Conservation (phyloP, 2,113 vertebrate genomes). For the Entomyzon cyanotis region DNA sequence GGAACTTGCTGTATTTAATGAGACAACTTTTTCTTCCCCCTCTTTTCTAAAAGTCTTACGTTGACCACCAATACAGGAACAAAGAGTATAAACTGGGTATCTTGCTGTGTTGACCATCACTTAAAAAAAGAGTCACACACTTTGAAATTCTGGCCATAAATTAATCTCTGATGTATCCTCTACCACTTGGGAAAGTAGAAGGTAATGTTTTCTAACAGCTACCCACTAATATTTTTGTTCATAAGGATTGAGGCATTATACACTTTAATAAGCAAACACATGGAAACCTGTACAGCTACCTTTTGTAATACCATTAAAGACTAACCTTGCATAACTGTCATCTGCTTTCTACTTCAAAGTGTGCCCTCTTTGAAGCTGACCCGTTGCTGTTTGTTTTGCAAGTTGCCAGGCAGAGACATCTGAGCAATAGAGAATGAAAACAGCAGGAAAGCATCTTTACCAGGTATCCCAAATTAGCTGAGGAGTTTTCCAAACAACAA, state of each 20-base stretch:
- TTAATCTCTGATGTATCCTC: not conserved
- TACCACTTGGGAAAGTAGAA: not conserved
- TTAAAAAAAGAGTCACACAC: not conserved
- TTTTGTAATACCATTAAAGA: not conserved
- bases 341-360: not conserved
- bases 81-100: too few species aligned
- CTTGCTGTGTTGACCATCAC: not conserved
- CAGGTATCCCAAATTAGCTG: not conserved
- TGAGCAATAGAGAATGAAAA: not conserved
- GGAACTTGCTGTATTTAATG: not conserved
- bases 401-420: conserved; percentile 8
- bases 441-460: not conserved
- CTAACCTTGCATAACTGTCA: not conserved
- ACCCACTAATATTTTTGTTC: not conserved
- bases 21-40: not conserved
- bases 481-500: not conserved
- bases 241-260: not conserved
- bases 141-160: not conserved
- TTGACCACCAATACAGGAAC: too few species aligned
- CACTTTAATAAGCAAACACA: not conserved
- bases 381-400: conserved; percentile 1
- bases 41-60: not conserved
- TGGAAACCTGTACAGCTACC: not conserved
- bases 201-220: not conserved
- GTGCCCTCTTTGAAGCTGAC: not conserved